Conservation (phyloP, 2,888 invertebrate species). For the Gerris lacustris region DNA sequence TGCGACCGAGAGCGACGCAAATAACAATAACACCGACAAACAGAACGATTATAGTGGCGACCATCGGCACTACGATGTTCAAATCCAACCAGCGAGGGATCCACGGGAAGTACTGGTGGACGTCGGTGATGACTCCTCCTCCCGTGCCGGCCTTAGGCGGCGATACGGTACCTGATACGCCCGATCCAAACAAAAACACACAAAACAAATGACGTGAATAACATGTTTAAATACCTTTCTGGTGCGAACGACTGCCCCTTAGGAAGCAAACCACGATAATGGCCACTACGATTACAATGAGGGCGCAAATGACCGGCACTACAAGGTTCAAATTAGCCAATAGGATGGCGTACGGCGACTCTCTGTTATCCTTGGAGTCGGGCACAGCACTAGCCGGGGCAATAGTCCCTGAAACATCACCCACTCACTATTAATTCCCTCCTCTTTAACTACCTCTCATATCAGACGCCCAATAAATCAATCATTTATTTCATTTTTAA, state of each 20-base stretch:
- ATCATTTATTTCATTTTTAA: conserved; percentile 1
- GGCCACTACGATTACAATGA: conserved; percentile 84
- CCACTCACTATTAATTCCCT: conserved; percentile 8
- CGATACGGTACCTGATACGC: conserved; percentile 59
- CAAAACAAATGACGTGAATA: conserved; percentile 23
- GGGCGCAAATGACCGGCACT: conserved; percentile 82
- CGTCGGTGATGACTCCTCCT: conserved; percentile 36
- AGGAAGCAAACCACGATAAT: conserved; percentile 86
- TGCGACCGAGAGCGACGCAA: conserved; percentile 72
- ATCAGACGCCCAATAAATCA: background rate
- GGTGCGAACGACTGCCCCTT: conserved; percentile 67
- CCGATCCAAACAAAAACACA: conserved; percentile 34
- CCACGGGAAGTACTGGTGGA: conserved; percentile 54
- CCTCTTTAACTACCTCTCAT: conserved; percentile 4
- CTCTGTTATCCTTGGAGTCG: conserved; percentile 46
- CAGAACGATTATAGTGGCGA: conserved; percentile 79
- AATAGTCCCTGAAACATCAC: conserved; percentile 75
- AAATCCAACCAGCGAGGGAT: conserved; percentile 77
- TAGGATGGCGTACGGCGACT: conserved; percentile 66
- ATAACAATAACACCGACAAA: conserved; percentile 82
- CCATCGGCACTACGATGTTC: conserved; percentile 78
- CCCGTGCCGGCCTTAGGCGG: conserved; percentile 48
- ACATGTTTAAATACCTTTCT: conserved; percentile 56
- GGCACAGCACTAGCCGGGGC: conserved; percentile 79
- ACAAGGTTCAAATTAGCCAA: conserved; percentile 84